These are phyloP conservation scores for Cryptus armator DNA, from an alignment of 2,888 invertebrate genomes.

Conservation along the genomic window DNA sequence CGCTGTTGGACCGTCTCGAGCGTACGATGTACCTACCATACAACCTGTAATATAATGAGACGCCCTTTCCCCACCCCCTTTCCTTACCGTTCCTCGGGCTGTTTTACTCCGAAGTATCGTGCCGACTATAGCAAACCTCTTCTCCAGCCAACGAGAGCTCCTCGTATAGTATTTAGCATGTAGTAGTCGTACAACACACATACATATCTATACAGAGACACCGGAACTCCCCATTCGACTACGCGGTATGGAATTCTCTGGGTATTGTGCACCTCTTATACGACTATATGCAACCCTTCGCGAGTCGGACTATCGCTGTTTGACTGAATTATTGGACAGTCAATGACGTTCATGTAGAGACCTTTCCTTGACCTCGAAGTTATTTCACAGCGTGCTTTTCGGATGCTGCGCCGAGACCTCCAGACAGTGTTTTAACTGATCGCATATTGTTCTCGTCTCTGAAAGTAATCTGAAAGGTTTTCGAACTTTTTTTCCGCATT, in stretches of 20 bases:
- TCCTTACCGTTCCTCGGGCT: slow-evolving; percentile 39
- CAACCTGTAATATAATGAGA: slow-evolving; percentile 72
- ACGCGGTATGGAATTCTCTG: slow-evolving; percentile 6
- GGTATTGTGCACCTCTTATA: neutral
- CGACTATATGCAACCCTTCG: slow-evolving; percentile 23
- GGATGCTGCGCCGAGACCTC: neutral
- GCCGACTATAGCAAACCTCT: slow-evolving; percentile 62
- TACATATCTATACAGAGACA: slow-evolving; percentile 16
- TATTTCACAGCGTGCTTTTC: neutral
- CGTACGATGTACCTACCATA: slow-evolving; percentile 62
- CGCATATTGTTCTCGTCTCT: slow-evolving; percentile 2
- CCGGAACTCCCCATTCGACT: slow-evolving; percentile 41
- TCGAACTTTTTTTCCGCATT: neutral
- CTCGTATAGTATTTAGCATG: slow-evolving; percentile 11
- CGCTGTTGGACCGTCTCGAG: slow-evolving; percentile 42
- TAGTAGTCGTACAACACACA: neutral
- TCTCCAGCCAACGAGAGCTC: slow-evolving; percentile 26
- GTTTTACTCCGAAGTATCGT: slow-evolving; percentile 42
- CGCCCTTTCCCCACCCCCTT: slow-evolving; percentile 69
- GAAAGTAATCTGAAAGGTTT: neutral
- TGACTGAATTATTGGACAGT: slow-evolving; percentile 49
- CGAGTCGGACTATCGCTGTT: slow-evolving; percentile 26
- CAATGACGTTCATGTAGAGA: neutral
- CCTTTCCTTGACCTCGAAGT: slow-evolving; percentile 33
- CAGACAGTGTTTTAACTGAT: neutral